Percentiles rank a stretch among this genome's conserved stretches.
Conservation (phyloP, 2,797 vertebrate genomes). For the Pangasius macronema region DNA sequence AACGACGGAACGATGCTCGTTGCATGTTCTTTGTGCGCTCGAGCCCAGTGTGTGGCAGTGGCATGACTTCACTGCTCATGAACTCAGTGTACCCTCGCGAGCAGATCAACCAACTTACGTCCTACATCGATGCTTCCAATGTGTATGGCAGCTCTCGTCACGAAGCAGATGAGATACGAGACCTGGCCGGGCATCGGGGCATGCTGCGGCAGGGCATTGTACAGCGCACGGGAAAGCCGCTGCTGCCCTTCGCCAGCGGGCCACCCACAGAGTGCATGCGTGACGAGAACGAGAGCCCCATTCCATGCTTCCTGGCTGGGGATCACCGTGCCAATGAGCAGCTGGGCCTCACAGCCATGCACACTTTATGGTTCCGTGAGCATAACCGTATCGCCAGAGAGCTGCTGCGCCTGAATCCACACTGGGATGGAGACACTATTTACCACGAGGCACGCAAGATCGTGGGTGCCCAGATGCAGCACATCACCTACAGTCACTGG, state of each 20-base stretch:
- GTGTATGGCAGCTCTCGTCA: conserved; percentile 92
- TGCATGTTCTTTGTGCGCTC: conserved; percentile 99
- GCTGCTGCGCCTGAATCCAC: conserved; percentile 90
- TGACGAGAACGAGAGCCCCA: conserved; percentile 96
- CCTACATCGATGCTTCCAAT: conserved; percentile 94
- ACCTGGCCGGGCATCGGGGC: conserved; percentile 93
- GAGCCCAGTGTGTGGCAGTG: conserved; percentile 95
- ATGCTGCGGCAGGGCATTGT: conserved; percentile 93
- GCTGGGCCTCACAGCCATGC: conserved; percentile 93
- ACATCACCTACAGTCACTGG: conserved; percentile 97
- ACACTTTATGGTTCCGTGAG: conserved; percentile 95
- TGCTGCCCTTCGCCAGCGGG: conserved; percentile 93
- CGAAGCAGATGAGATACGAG: conserved; percentile 87
- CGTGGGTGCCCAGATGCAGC: conserved; percentile 95
- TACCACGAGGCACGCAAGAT: conserved; percentile 96
- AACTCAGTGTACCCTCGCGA: conserved; percentile 96
- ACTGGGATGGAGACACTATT: conserved; percentile 98
- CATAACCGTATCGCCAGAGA: conserved; percentile 94
- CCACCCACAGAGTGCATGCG: conserved; percentile 97
- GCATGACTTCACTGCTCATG: conserved; percentile 98
- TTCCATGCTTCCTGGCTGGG: conserved; percentile 96
- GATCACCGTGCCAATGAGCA: conserved; percentile 97
- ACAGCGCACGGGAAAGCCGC: conserved; percentile 92
- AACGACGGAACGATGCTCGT: conserved; percentile 81
- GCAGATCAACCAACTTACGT: conserved; percentile 97